These are phyloP conservation scores for Coluber constrictor DNA, from an alignment of 2,797 vertebrate species.

Conservation along the genomic window DNA sequence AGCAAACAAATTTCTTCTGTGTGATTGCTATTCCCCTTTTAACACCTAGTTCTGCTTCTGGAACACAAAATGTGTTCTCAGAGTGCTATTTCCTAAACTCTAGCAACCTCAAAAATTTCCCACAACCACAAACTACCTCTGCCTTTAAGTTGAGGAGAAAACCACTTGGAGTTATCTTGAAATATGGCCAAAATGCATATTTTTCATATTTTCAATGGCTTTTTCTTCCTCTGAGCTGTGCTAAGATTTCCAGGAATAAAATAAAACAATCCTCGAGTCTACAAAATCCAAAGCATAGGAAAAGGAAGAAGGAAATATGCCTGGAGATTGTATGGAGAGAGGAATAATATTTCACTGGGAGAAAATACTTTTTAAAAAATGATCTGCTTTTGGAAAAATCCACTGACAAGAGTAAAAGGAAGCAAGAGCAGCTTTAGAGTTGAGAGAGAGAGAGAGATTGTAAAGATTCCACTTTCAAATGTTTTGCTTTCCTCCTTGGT, in stretches of 20 bases:
- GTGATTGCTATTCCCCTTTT: neutral
- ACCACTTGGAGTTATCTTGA: neutral
- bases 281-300: neutral
- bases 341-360: neutral
- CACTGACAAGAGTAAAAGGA: neutral
- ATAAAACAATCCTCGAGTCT: neutral
- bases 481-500: neutral
- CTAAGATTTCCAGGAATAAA: neutral
- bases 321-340: neutral
- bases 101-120: neutral
- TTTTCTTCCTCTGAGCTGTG: neutral
- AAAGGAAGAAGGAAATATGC: neutral
- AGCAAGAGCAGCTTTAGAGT: neutral
- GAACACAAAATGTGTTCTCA: neutral
- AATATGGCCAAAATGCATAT: neutral
- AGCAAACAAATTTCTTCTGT: neutral
- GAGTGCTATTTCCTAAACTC: neutral
- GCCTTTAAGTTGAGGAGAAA: neutral
- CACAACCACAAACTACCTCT: neutral
- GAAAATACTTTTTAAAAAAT: neutral
- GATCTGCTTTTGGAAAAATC: neutral
- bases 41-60: neutral
- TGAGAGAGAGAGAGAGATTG: neutral
- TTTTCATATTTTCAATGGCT: neutral
- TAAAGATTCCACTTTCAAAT: neutral